A percentile compares a stretch with the other conserved stretches of the same genome.
These are phyloP conservation scores for Nymphicus hollandicus DNA, from an alignment of 2,113 vertebrate genomes.

Conservation along the genomic window DNA sequence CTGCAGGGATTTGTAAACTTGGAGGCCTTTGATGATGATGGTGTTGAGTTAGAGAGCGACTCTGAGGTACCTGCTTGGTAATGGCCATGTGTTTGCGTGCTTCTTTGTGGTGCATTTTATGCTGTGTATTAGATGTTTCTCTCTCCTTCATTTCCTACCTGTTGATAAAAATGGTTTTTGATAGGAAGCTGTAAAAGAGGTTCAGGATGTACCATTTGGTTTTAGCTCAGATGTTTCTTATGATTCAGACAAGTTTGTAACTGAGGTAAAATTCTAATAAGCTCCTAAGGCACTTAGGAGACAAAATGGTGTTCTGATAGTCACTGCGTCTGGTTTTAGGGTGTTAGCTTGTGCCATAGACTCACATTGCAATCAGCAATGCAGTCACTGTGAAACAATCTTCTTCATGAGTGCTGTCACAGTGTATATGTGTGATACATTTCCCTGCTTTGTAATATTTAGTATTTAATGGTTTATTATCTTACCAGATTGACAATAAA, in stretches of 20 bases:
- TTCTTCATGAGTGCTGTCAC: background rate
- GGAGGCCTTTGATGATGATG: background rate
- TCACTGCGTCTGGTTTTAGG: background rate
- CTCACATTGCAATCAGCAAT: accelerated
- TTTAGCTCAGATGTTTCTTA: background rate
- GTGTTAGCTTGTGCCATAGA: background rate
- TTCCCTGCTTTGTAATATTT: background rate
- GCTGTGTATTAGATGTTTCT: background rate
- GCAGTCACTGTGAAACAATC: background rate
- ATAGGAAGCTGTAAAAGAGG: background rate
- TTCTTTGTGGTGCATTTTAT: background rate
- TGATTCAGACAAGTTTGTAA: background rate
- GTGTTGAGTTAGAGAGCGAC: background rate
- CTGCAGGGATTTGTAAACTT: background rate
- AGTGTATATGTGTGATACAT: background rate
- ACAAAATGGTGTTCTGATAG: background rate
- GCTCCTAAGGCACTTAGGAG: background rate
- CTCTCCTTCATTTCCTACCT: background rate
- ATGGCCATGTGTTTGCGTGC: background rate
- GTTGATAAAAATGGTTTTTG: background rate
- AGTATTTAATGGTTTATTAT: background rate
- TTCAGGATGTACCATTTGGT: background rate
- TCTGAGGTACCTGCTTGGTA: background rate
- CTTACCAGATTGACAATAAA: background rate
- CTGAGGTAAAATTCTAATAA: background rate